These are phyloP conservation scores for Apodemus sylvaticus DNA, from an alignment of 2,113 vertebrate species.

Conservation along the genomic window DNA sequence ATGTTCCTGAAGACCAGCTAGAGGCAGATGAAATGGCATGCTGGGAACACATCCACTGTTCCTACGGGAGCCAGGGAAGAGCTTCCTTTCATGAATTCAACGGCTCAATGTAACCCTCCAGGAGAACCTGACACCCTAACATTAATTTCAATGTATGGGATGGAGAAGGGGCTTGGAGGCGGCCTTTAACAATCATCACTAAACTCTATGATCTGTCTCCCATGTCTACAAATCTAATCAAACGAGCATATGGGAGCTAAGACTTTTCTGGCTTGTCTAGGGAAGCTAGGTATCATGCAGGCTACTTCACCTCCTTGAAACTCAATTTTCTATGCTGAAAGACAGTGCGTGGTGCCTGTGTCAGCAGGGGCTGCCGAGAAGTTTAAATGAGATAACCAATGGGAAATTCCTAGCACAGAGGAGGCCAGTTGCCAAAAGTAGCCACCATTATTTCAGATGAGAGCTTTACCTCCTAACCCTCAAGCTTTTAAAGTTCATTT, in stretches of 20 bases:
- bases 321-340: constrained; percentile 42
- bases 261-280: background rate
- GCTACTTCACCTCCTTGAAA: background rate
- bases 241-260: background rate
- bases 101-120: background rate
- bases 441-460: constrained; percentile 53
- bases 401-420: constrained; percentile 53
- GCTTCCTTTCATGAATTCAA: constrained; percentile 11
- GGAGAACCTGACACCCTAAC: background rate
- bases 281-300: background rate
- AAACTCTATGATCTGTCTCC: constrained; percentile 1
- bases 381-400: constrained; percentile 57
- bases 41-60: background rate
- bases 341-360: constrained; percentile 27
- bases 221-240: constrained; percentile 4
- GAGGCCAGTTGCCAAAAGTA: constrained; percentile 34
- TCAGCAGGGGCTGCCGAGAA: constrained; percentile 30
- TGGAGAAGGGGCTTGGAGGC: background rate
- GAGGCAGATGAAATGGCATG: background rate
- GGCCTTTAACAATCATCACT: background rate
- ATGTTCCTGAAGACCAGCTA: background rate
- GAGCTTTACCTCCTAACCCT: constrained; percentile 41
- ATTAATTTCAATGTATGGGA: constrained; percentile 38
- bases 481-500: constrained; percentile 53
- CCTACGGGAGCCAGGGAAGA: background rate